A percentile compares a stretch with the other conserved stretches of the same genome.
Evolutionary conservation across 2,888 invertebrate species (phyloP).

Genomic region (Tenodera sinensis): DNA sequence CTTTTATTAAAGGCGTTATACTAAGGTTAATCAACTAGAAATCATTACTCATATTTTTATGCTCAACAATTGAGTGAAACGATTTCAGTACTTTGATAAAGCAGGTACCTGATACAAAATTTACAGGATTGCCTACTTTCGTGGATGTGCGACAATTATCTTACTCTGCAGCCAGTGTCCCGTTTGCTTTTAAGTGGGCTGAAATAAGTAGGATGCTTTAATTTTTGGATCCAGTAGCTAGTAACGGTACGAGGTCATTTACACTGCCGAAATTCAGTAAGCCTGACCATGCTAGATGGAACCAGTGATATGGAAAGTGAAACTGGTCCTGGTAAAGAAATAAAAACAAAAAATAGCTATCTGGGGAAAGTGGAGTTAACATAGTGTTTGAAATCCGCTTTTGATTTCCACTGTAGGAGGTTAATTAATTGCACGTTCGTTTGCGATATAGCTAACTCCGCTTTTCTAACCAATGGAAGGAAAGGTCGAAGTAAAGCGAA

Average conservation of each 20-base stretch:
- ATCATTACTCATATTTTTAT: too few species aligned
- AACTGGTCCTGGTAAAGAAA: not conserved
- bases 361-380: not conserved
- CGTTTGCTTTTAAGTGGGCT: not conserved
- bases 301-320: not conserved
- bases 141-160: not conserved
- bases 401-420: too few species aligned
- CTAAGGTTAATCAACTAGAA: too few species aligned
- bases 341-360: not conserved
- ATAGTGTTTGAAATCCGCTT: not conserved
- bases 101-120: too few species aligned
- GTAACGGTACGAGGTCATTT: not conserved
- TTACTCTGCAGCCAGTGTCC: not conserved
- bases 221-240: not conserved
- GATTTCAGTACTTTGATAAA: too few species aligned
- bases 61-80: too few species aligned
- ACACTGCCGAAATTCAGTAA: not conserved
- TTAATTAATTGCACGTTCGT: not conserved
- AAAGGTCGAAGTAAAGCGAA: too few species aligned
- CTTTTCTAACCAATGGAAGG: too few species aligned
- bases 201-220: not conserved
- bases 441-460: not conserved
- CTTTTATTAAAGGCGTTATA: too few species aligned
- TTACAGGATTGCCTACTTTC: too few species aligned
- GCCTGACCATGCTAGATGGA: not conserved